Base-by-base conservation (phyloP, 2,888 invertebrate species). In the Diplazon laetatorius region DNA sequence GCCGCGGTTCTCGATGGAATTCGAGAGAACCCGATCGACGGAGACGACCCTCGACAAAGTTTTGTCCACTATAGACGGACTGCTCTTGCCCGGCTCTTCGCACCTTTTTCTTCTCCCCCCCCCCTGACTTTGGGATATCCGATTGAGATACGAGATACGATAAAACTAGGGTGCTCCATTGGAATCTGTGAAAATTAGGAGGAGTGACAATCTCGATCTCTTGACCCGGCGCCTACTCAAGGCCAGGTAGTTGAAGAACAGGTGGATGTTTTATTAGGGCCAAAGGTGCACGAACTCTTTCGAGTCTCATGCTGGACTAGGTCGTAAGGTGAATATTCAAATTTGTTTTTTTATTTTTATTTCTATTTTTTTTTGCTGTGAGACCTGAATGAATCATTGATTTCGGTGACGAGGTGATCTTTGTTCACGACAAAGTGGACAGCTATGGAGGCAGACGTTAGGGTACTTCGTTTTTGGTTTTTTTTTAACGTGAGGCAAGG, bases 321-420 rank as follows among this genome's bases (percentile, higher is more conserved):
- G 73, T 78, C 77, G 52, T 6, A 78, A 73, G 63, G 68, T 78
- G 68, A 78, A 78, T 69, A 78, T 78, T 73, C 63, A 78, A 59
- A 73, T 44, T 65, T 50, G 14, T n/a, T n/a, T n/a, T n/a, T n/a
- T n/a, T n/a, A n/a, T n/a, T n/a, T n/a, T n/a, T n/a, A n/a, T n/a
- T n/a, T n/a, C n/a, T n/a, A n/a, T n/a, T n/a, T n/a, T n/a, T n/a
- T n/a, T n/a, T n/a, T n/a, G n/a, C 9, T 10, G 46, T 52, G n/a
- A 48, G 46, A 44, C 62, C 46, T n/a, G 35, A 50, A 37, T 22
- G 25, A 46, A 59, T 35, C 72, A 57, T 65, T 57, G 68, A 66
- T 73, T 69, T 30, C 25, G 18, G 35, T 44, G 57, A 70, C 30
- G 55, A 30, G 46, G 46, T 44, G 6, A 30, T 30, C 6, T 6